Evolutionary conservation across 2,888 invertebrate genomes (phyloP), one percentile per base, ranked within the genome.

Genomic region (Hypercompe scribonia): DNA sequence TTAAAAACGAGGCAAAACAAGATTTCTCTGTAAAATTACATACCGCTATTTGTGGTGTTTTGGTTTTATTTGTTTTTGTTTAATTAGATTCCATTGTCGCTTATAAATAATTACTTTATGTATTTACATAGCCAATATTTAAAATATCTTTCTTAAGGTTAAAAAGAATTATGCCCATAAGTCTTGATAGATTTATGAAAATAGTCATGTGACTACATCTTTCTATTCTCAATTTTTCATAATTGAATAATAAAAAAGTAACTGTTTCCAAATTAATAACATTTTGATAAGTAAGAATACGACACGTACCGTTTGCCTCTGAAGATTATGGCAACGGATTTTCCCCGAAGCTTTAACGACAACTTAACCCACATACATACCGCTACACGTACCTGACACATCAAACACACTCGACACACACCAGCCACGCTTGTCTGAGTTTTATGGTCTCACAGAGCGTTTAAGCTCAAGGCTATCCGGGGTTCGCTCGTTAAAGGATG

Each of bases 401-500:
- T 73, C 78, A 78, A 74, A 78, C 75, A 79, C 77, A 82, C 78
- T 76, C 65, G 78, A 77, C 78, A 79, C 76, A 78, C 78, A 84
- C 78, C 66, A 63, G 42, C 63, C 70, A 34, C 75, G 75, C 65
- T 70, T 78, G 79, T 83, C 85, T 84, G 88, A 88, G 81, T 87
- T 90, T 91, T 89, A 91, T 89, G 87, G 80, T 78, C 80, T 82
- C 71, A 76, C 76, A 80, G 86, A 83, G 83, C 78, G 77, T 70
- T 79, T 81, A 79, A 81, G 88, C 90, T 89, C 81, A 86, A 83
- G 91, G 91, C 90, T 88, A 89, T 90, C 91, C 77, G 85, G 82
- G 80, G 85, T 78, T 85, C 74, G 80, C 80, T 87, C 87, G 87
- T 87, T 86, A 84, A 84, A 84, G 82, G 87, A 79, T 81, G 81